Evolutionary conservation across 2,113 vertebrate species (phyloP), one percentile per base, ranked within the genome.

Genomic region (Cebidichthys violaceus): DNA sequence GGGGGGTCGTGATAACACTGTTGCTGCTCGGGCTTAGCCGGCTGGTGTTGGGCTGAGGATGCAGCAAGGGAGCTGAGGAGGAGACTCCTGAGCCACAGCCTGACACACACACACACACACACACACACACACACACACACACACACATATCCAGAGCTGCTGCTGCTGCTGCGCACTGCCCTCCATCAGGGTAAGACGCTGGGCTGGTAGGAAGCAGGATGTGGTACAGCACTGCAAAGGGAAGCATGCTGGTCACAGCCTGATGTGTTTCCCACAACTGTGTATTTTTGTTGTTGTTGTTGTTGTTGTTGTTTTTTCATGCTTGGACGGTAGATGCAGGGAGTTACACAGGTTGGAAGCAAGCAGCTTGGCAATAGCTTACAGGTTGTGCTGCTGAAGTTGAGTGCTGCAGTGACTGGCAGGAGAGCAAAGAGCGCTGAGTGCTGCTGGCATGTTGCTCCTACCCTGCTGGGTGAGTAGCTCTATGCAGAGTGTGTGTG

Each of bases 391-490:
- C 78, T 84, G 91, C 88, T 90, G 73, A 92, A 92, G 91, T 92
- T 93, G 75, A 86, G 90, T 86, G 79, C 89, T 88, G 91, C 89
- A 89, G 90, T 88, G 74, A 87, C 81, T 86, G 81, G 82, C 61
- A 79, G 68, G 74, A 22, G 14, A 85, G 79, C 64, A 70, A 80
- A 69, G 72, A 79, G 77, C 76, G 82, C 89, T 82, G 89, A 85
- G 80, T 81, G 87, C 74, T 90, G 89, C 85, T 91, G 89, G 87
- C 86, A 83, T 83, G 89, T 90, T 90, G 90, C 89, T 81, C 88
- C 91, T 86, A 85, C 86, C 92, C 89, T 94, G 91, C 91, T 91
- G 77, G 91, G 89, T 92, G 87, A 94, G 92, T 92, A 89, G 86
- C 90, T 78, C 70, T 50, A 75, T 87, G 74, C 77, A 71, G 84